These are phyloP conservation scores for Drosophila cardini DNA, from an alignment of 1,140 invertebrate species.

Conservation along the genomic window DNA sequence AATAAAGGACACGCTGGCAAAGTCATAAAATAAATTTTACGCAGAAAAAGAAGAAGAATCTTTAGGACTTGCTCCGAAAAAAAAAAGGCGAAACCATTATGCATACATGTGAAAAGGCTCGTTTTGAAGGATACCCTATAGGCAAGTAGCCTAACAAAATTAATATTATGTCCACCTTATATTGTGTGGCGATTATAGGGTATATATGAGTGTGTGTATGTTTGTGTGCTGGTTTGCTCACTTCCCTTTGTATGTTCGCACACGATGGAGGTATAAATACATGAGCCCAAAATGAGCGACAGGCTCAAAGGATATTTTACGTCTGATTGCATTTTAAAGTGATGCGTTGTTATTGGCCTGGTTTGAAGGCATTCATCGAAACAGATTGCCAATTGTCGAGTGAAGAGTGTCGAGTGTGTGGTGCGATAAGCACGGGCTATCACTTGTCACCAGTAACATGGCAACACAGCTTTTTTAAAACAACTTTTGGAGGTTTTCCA, in stretches of 20 bases:
- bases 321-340: slow-evolving; percentile 75
- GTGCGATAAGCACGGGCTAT: slow-evolving; percentile 39
- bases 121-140: background rate
- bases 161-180: background rate
- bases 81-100: slow-evolving; percentile 53
- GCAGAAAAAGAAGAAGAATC: slow-evolving; percentile 10
- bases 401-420: slow-evolving; percentile 36
- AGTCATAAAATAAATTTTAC: slow-evolving; percentile 63
- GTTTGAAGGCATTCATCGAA: slow-evolving; percentile 36
- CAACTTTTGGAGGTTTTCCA: too few species aligned
- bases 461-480: background rate
- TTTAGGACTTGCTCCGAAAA: slow-evolving; percentile 9
- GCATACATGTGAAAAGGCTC: slow-evolving; percentile 21
- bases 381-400: slow-evolving; percentile 56
- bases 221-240: slow-evolving; percentile 1
- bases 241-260: slow-evolving; percentile 3
- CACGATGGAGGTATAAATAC: slow-evolving; percentile 51
- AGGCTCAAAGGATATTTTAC: slow-evolving; percentile 77
- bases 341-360: slow-evolving; percentile 50
- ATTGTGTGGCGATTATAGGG: slow-evolving; percentile 7
- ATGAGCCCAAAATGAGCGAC: slow-evolving; percentile 61
- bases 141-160: background rate
- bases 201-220: background rate
- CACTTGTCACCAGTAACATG: slow-evolving; percentile 3
- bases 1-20: slow-evolving; percentile 57